Evolutionary conservation across 2,113 vertebrate species (phyloP).

Genomic region (Galbula dea): DNA sequence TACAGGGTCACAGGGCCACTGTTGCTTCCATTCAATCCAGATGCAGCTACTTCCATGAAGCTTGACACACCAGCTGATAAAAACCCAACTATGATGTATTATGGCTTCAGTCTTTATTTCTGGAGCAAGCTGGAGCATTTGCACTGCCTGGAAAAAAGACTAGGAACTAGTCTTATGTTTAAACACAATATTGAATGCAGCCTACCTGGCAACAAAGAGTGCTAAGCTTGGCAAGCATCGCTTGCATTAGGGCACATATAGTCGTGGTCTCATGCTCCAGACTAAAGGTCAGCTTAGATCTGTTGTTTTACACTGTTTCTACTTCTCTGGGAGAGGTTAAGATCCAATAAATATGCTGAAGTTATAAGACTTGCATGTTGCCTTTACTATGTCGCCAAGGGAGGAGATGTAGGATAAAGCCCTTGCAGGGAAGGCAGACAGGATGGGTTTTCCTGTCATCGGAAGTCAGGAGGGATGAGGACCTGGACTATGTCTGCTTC

Average conservation of each 20-base stretch:
- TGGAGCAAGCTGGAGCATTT: neutral
- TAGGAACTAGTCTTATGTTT: neutral
- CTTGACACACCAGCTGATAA: neutral
- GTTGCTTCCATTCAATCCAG: neutral
- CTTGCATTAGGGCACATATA: neutral
- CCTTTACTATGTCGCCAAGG: accelerated
- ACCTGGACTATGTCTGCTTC: neutral
- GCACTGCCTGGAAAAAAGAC: neutral
- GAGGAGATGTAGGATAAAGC: neutral
- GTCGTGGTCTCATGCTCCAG: neutral
- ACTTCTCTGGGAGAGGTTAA: neutral
- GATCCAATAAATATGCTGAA: neutral
- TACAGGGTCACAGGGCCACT: neutral
- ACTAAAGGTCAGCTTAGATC: neutral
- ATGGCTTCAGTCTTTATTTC: neutral
- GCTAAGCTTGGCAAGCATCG: neutral
- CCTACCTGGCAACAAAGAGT: neutral
- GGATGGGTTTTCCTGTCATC: neutral
- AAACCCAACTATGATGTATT: neutral
- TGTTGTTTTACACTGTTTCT: neutral
- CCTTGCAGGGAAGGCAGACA: neutral
- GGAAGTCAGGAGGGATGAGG: neutral
- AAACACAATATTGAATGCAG: neutral
- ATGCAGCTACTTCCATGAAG: neutral
- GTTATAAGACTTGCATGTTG: accelerated